A percentile compares a stretch with the other conserved stretches of the same genome.
Evolutionary conservation across 1,140 invertebrate species (phyloP).

Genomic region (Monomorium pharaonis): DNA sequence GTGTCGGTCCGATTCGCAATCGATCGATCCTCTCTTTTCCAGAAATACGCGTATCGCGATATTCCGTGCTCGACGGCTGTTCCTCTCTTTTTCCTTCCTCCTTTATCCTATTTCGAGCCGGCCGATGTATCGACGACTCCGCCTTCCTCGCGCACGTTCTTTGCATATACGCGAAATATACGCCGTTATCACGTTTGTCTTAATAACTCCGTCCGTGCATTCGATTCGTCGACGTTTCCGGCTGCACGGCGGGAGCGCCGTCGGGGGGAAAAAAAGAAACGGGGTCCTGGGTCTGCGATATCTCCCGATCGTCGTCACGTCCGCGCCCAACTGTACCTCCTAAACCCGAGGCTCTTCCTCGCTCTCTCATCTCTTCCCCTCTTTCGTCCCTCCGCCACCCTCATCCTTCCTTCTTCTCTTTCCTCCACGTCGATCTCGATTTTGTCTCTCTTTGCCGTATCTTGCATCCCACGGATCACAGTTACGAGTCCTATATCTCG

Average conservation of each 20-base stretch:
- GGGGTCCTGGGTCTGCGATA: conserved; percentile 20
- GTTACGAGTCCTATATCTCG: conserved; percentile 56
- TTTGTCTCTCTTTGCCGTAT: conserved; percentile 43
- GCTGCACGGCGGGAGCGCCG: conserved; percentile 13
- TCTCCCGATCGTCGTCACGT: conserved; percentile 61
- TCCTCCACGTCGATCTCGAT: conserved; percentile 61
- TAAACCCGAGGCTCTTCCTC: conserved; percentile 36
- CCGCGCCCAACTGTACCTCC: conserved; percentile 53
- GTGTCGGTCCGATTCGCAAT: conserved; percentile 36
- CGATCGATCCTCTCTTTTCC: conserved; percentile 36
- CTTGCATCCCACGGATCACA: conserved; percentile 49
- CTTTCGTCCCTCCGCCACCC: neutral
- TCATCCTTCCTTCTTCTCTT: neutral
- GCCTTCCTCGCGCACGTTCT: neutral
- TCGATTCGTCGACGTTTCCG: conserved; percentile 36
- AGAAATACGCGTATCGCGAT: conserved; percentile 46
- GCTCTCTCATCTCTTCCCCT: neutral
- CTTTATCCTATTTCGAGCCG: neutral
- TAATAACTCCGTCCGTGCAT: conserved; percentile 40
- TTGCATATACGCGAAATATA: conserved; percentile 31
- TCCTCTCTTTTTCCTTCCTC: neutral
- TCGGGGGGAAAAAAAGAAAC: conserved; percentile 3
- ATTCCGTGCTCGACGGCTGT: conserved; percentile 13
- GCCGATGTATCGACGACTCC: neutral
- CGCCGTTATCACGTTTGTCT: conserved; percentile 42